Evolutionary conservation across 2,113 vertebrate genomes (phyloP).

Genomic region (Sylvietta virens): DNA sequence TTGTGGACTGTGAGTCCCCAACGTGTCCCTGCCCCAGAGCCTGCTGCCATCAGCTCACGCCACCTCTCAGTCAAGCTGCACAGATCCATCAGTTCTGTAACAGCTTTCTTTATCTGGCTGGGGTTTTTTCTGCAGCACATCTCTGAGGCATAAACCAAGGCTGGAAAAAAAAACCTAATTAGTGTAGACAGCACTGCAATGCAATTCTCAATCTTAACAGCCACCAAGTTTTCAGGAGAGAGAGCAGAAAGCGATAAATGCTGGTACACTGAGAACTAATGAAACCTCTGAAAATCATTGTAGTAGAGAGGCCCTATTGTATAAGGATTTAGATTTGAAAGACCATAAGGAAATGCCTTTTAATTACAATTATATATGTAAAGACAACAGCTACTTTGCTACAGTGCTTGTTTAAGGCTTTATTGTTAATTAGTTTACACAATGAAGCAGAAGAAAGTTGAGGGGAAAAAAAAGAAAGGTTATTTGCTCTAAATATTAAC

Average conservation of each 20-base stretch:
- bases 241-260: not conserved
- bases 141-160: constrained; percentile 10
- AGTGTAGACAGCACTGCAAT: not conserved
- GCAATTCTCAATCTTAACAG: not conserved
- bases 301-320: not conserved
- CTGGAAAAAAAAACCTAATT: constrained; percentile 15
- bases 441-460: not conserved
- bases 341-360: constrained; percentile 15
- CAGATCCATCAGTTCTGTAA: not conserved
- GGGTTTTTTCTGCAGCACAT: not conserved
- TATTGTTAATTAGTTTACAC: constrained; percentile 42
- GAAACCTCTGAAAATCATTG: not conserved
- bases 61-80: not conserved
- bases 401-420: constrained; percentile 11
- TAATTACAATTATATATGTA: constrained; percentile 44
- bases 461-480: not conserved
- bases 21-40: not conserved
- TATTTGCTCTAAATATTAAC: constrained; percentile 35
- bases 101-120: constrained; percentile 1
- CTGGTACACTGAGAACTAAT: not conserved
- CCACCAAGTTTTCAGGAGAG: constrained; percentile 11
- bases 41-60: not conserved
- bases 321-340: constrained; percentile 29
- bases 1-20: fast-evolving
- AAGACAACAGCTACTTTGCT: not conserved